Conservation (phyloP, 2,113 vertebrate genomes). For the Toxotes jaculatrix region DNA sequence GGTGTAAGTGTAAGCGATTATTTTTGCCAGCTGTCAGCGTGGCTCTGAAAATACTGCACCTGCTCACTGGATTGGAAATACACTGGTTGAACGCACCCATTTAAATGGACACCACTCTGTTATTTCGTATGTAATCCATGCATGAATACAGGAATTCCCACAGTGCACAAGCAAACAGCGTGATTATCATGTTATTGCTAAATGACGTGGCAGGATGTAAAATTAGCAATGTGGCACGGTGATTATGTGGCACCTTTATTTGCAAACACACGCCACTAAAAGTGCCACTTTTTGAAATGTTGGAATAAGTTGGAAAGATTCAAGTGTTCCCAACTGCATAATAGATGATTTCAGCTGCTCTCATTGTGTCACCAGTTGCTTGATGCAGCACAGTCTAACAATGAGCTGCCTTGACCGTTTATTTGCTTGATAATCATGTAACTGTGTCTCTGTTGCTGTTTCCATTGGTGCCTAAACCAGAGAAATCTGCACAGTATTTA, state of each 20-base stretch:
- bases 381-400: slow-evolving; percentile 38
- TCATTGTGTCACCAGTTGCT: slow-evolving; percentile 32
- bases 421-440: slow-evolving; percentile 31
- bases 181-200: slow-evolving; percentile 27
- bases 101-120: slow-evolving; percentile 36
- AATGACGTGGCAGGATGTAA: slow-evolving; percentile 13
- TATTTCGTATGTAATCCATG: slow-evolving; percentile 39
- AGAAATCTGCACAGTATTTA: slow-evolving; percentile 20
- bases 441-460: slow-evolving; percentile 34
- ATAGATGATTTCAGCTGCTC: slow-evolving; percentile 24
- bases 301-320: slow-evolving; percentile 23
- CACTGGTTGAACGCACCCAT: slow-evolving; percentile 13
- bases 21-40: slow-evolving; percentile 32
- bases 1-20: slow-evolving; percentile 7
- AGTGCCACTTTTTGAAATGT: background rate
- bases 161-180: background rate
- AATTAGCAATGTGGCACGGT: slow-evolving; percentile 2
- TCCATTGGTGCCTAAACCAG: slow-evolving; percentile 35
- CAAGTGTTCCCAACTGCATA: slow-evolving; percentile 16
- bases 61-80: slow-evolving; percentile 34
- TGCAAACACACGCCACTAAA: slow-evolving; percentile 15
- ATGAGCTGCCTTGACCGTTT: slow-evolving; percentile 41
- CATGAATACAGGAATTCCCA: slow-evolving; percentile 24
- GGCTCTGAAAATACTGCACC: slow-evolving; percentile 14
- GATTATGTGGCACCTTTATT: slow-evolving; percentile 2